Conservation (phyloP, 2,113 vertebrate species). For the Bucco capensis region DNA sequence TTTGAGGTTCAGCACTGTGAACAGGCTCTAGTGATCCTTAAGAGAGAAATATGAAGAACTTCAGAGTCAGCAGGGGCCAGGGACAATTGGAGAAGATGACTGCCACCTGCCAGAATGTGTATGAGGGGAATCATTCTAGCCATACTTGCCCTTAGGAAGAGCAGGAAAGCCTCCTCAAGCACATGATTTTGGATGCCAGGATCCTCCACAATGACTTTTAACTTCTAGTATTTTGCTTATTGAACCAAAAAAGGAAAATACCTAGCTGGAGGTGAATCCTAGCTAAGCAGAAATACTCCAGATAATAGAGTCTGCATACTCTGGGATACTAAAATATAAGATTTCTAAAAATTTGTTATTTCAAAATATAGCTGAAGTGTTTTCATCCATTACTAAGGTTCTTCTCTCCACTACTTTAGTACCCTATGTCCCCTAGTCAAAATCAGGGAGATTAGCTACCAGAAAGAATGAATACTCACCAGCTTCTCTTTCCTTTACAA, state of each 20-base stretch:
- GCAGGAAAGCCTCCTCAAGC: neutral
- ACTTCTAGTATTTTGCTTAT: neutral
- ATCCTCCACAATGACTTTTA: neutral
- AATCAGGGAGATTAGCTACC: neutral
- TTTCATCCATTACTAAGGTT: neutral
- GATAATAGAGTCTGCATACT: neutral
- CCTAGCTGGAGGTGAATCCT: neutral
- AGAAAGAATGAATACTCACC: neutral
- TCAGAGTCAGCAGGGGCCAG: neutral
- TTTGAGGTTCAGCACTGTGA: neutral
- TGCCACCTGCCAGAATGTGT: neutral
- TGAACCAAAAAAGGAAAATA: neutral
- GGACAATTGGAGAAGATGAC: neutral
- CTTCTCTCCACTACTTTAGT: neutral
- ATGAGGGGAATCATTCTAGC: no score
- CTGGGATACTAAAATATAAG: neutral
- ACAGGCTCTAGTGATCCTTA: conserved; percentile 1
- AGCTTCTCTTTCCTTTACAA: conserved; percentile 8
- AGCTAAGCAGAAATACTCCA: neutral
- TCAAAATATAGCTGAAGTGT: neutral
- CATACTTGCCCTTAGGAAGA: neutral
- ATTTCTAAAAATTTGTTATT: neutral
- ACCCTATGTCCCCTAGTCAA: neutral
- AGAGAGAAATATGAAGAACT: neutral
- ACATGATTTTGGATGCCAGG: neutral